A percentile compares a stretch with the other conserved stretches of the same genome.
Evolutionary conservation across 2,113 vertebrate genomes (phyloP).

Genomic region (Aramus guarauna): DNA sequence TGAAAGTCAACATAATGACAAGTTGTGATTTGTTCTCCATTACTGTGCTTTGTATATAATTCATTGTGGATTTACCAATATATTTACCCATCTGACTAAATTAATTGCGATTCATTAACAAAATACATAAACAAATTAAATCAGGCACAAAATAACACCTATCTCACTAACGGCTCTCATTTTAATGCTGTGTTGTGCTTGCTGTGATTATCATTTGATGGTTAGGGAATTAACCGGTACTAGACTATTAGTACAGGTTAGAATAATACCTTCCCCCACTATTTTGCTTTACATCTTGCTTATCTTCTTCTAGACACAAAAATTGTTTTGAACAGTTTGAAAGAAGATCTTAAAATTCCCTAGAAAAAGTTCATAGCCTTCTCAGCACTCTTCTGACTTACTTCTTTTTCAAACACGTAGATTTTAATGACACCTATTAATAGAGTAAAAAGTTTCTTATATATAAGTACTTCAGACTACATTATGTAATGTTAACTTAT

Average conservation of each 20-base stretch:
- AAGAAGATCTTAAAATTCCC: neutral
- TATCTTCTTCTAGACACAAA: neutral
- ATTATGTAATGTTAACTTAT: neutral
- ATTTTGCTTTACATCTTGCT: neutral
- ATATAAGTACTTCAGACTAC: neutral
- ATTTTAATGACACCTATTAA: neutral
- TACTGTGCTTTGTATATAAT: neutral
- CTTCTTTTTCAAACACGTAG: neutral
- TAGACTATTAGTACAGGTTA: neutral
- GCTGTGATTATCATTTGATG: neutral
- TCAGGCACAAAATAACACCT: neutral
- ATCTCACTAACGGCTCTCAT: neutral
- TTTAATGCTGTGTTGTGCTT: neutral
- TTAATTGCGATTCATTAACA: neutral
- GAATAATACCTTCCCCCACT: neutral
- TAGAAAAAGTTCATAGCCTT: neutral
- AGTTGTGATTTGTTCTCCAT: neutral
- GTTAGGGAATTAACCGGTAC: neutral
- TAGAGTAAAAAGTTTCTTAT: neutral
- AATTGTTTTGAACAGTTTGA: neutral
- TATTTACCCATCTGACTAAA: conserved; percentile 1
- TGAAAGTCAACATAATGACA: neutral
- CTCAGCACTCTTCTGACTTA: neutral
- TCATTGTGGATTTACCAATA: neutral
- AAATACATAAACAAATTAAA: conserved; percentile 18